phyloP scores from a whole-genome alignment of 2,888 invertebrate genomes.

The Synanthedon andrenaeformis region DNA sequence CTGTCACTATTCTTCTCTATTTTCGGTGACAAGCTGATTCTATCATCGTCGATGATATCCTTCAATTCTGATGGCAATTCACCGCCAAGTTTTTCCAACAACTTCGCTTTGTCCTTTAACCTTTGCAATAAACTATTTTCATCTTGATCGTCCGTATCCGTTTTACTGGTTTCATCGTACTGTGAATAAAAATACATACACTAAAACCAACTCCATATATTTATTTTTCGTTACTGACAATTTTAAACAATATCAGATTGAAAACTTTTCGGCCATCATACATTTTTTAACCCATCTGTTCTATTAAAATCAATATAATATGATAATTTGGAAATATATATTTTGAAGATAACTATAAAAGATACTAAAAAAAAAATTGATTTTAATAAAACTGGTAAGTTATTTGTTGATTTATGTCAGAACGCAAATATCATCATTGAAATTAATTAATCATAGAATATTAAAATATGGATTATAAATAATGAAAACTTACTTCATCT shows the following conservation, averaged over 20 bases:
- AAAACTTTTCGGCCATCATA: slow-evolving; percentile 44
- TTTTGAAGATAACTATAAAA: too few relatives aligned
- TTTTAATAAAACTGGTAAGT: slow-evolving; percentile 21
- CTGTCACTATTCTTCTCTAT: slow-evolving; percentile 15
- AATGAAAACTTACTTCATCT: slow-evolving; percentile 23
- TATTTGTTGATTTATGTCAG: slow-evolving; percentile 37
- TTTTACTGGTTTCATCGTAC: slow-evolving; percentile 17
- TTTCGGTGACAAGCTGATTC: slow-evolving; percentile 18
- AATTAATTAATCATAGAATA: background rate
- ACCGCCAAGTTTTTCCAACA: slow-evolving; percentile 66
- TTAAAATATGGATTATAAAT: background rate
- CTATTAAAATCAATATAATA: background rate
- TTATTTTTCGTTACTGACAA: background rate
- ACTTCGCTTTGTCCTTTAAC: slow-evolving; percentile 61
- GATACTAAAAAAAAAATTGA: background rate
- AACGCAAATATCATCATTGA: slow-evolving; percentile 36
- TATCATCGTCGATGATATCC: slow-evolving; percentile 50
- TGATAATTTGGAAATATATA: too few relatives aligned
- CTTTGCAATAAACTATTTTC: slow-evolving; percentile 41
- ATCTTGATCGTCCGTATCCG: slow-evolving; percentile 47
- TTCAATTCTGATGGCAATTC: slow-evolving; percentile 61
- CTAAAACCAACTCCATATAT: background rate
- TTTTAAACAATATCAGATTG: slow-evolving; percentile 47
- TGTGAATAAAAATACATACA: too few relatives aligned
- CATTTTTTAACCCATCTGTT: slow-evolving; percentile 1